Evolutionary conservation across 2,113 vertebrate genomes (phyloP), one percentile per base, ranked within the genome.

Genomic region (Lanius collurio): DNA sequence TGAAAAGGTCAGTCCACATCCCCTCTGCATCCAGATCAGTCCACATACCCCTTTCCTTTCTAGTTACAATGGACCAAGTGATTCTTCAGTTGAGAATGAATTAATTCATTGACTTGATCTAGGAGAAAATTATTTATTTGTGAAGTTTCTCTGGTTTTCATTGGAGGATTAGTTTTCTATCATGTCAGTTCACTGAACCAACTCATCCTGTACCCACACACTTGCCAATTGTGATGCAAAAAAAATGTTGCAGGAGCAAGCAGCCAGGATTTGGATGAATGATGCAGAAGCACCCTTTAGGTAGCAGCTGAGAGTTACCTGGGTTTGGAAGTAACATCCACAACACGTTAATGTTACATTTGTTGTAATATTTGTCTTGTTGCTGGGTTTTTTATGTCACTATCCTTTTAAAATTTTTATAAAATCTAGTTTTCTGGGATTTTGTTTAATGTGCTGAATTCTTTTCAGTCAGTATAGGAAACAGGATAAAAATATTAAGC

Each of bases 51-150:
- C 68, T 93, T 80, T 88, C 83, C 86, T 92, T 83, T 53, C 79
- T 85, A 37, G 8, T 79, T 89, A 83, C 80, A 93, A 49, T 59
- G 79, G 39, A 42, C 64, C 22, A 27, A 90, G 60, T 83, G 76
- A 89, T 92, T 87, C 64, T 81, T 92, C 68, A 71, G 64, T 47
- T 0, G 0, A 78, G 60, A 90, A 95, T 96, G 76, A 95, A 91
- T 94, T 86, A 52, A 16, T 83, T 96, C 84, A 76, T 91, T 95
- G 95, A 95, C 56, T 81, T 63, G 39, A 89, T 77, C 19, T 64
- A 77, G 64, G 47, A 95, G 35, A 78, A 90, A 60, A 64, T 3
- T 0, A 83, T 69, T 82, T 74, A 49, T 84, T 82, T 90, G 64
- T 89, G 60, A 67, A 37, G 59, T 77, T 94, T 47, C 33, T 80